Evolutionary conservation across 2,113 vertebrate species (phyloP).

Genomic region (Callorhinus ursinus): DNA sequence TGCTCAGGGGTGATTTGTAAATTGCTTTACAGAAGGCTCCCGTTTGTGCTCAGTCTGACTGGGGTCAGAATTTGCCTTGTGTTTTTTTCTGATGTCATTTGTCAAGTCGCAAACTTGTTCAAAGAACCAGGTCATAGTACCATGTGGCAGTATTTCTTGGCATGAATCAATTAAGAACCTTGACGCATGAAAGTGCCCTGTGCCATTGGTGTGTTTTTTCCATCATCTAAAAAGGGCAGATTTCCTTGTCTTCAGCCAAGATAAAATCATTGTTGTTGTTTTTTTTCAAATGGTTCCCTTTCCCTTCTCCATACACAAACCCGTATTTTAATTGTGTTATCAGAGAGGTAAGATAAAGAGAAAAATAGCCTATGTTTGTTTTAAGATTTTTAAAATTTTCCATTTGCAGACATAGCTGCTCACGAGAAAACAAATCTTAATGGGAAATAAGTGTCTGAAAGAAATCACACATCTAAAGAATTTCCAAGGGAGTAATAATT

Average conservation of each 20-base stretch:
- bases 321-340: constrained; percentile 14
- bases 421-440: not conserved
- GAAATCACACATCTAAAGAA: not conserved
- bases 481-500: not conserved
- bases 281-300: not conserved
- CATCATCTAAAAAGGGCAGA: not conserved
- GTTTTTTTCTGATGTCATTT: constrained; percentile 27
- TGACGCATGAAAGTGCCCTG: not conserved
- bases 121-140: not conserved
- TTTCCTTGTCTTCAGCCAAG: not conserved
- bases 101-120: not conserved
- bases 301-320: not conserved
- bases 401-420: not conserved
- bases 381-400: not conserved
- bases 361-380: not conserved
- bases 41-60: not conserved
- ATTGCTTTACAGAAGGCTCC: constrained; percentile 29
- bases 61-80: constrained; percentile 32
- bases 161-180: not conserved
- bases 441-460: not conserved
- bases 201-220: not conserved
- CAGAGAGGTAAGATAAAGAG: not conserved
- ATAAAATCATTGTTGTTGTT: not conserved
- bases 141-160: not conserved
- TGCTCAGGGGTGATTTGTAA: constrained; percentile 64